These are phyloP conservation scores for Malurus elegans DNA, from an alignment of 2,113 vertebrate species.

Conservation along the genomic window DNA sequence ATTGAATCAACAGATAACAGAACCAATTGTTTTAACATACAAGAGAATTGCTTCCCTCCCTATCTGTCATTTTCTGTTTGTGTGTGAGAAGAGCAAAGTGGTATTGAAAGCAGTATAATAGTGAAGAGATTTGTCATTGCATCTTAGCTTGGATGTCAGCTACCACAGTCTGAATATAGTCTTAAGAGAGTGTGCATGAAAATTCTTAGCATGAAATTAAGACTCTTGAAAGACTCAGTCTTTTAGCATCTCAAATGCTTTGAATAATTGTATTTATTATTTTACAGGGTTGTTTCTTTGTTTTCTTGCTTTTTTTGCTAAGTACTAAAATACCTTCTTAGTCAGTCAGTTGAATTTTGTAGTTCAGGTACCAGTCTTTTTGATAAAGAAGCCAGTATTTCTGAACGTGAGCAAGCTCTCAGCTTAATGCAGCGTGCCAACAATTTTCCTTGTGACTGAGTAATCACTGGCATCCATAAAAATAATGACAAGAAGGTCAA, in stretches of 20 bases:
- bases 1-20: background rate
- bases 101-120: background rate
- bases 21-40: background rate
- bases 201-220: background rate
- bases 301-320: background rate
- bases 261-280: background rate
- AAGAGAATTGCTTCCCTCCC: background rate
- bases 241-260: background rate
- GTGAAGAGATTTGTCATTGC: slow-evolving; percentile 4
- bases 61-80: background rate
- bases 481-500: slow-evolving; percentile 19
- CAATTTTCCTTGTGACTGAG: background rate
- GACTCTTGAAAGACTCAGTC: background rate
- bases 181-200: slow-evolving; percentile 5
- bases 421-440: background rate
- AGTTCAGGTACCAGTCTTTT: background rate
- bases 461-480: slow-evolving; percentile 12
- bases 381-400: background rate
- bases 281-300: background rate
- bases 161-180: background rate
- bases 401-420: background rate
- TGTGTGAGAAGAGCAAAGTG: background rate
- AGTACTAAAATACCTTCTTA: background rate
- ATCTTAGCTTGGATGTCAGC: background rate
- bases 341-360: background rate